Conservation (phyloP, 1,140 invertebrate species). For the Lutraria rhynchaena region DNA sequence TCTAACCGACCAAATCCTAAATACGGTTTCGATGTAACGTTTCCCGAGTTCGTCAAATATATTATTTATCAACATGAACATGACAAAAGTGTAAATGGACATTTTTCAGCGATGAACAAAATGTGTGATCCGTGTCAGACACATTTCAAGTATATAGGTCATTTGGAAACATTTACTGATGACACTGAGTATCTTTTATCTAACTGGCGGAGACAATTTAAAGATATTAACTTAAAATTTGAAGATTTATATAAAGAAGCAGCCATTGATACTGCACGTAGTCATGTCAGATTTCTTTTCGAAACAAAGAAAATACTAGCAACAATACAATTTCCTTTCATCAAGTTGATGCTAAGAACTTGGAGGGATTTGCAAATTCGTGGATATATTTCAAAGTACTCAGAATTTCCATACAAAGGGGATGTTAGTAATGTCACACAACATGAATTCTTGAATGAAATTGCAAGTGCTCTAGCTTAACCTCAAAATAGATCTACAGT, state of each 20-base stretch:
- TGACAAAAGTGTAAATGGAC: constrained; percentile 62
- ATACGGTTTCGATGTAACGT: constrained; percentile 44
- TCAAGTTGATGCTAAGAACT: background rate
- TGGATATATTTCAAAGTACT: constrained; percentile 33
- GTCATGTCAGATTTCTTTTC: background rate
- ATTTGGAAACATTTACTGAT: constrained; percentile 74
- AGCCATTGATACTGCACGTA: background rate
- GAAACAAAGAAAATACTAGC: too few relatives aligned
- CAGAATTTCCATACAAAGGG: constrained; percentile 30
- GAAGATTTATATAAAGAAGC: constrained; percentile 30
- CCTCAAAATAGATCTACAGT: background rate
- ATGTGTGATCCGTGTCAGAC: constrained; percentile 76
- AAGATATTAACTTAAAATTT: constrained; percentile 22
- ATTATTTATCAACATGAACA: background rate
- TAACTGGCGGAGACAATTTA: constrained; percentile 29
- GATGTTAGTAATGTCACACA: background rate
- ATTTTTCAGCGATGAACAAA: constrained; percentile 77
- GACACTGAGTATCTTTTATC: constrained; percentile 70
- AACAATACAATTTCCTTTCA: constrained; percentile 31
- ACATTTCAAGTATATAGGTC: constrained; percentile 77
- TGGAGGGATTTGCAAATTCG: constrained; percentile 52
- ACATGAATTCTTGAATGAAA: background rate
- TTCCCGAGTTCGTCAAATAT: constrained; percentile 45
- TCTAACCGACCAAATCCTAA: background rate
- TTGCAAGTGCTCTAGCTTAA: background rate